Evolutionary conservation across 1,140 invertebrate genomes (phyloP).

Genomic region (Cydia pomonella): DNA sequence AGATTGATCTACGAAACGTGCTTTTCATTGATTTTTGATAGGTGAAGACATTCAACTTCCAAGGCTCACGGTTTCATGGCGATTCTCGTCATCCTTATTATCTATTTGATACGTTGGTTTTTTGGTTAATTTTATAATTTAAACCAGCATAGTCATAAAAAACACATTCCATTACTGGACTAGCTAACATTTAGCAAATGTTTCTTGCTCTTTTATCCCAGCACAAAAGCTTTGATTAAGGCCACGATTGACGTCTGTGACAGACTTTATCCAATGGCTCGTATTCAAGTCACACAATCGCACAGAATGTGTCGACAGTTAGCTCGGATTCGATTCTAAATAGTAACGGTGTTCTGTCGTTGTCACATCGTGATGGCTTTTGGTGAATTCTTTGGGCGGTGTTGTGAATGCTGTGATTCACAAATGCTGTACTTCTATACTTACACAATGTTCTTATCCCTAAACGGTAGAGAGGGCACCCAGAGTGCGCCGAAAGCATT

Average conservation of each 20-base stretch:
- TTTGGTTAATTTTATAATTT: too few relatives aligned
- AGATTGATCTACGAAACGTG: too few relatives aligned
- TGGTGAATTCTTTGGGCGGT: neutral
- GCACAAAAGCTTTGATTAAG: conserved; percentile 13
- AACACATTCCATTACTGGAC: neutral
- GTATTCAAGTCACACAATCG: conserved; percentile 32
- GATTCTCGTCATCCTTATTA: too few relatives aligned
- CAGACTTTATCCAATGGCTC: conserved; percentile 17
- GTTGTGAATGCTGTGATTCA: neutral
- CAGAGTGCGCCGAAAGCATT: too few relatives aligned
- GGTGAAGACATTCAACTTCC: too few relatives aligned
- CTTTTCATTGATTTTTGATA: too few relatives aligned
- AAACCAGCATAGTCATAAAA: neutral
- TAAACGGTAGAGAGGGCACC: too few relatives aligned
- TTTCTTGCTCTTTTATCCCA: neutral
- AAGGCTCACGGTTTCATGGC: too few relatives aligned
- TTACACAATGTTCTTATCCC: too few relatives aligned
- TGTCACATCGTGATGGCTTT: conserved; percentile 1
- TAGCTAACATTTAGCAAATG: neutral
- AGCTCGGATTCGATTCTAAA: conserved; percentile 20
- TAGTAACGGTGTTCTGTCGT: conserved; percentile 21
- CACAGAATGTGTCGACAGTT: conserved; percentile 47
- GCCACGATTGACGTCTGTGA: neutral
- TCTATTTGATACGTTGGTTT: too few relatives aligned
- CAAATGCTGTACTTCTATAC: neutral